phyloP scores from a whole-genome alignment of 92 coral and sea anemone genomes.

The Plumapathes pennacea region DNA sequence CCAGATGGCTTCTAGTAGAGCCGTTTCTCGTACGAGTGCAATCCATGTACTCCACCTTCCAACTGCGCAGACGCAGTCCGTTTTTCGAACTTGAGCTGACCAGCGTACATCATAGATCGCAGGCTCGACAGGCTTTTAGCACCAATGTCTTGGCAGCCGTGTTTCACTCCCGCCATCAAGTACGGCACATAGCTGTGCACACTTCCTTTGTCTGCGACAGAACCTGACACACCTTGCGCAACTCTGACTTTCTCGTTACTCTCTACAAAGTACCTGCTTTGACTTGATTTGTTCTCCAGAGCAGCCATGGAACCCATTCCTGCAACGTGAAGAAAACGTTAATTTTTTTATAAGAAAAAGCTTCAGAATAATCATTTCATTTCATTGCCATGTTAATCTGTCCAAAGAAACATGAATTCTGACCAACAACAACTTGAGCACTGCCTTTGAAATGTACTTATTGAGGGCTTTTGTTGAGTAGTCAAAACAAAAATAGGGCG shows the following conservation, averaged over 20 bases:
- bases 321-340: conserved; percentile 2
- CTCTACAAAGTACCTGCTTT: conserved; percentile 89
- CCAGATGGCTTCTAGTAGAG: no score
- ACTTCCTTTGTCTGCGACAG: conserved; percentile 93
- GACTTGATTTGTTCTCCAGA: conserved; percentile 84
- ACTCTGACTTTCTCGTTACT: conserved; percentile 75
- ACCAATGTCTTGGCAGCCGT: conserved; percentile 99
- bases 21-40: conserved; percentile 92
- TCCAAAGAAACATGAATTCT: background rate
- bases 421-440: no score
- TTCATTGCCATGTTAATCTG: background rate
- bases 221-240: conserved; percentile 97
- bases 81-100: conserved; percentile 87
- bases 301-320: conserved; percentile 99
- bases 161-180: conserved; percentile 79
- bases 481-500: no score
- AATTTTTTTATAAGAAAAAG: no score
- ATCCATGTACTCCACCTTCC: conserved; percentile 92
- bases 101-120: conserved; percentile 95
- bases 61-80: conserved; percentile 72
- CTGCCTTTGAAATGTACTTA: no score
- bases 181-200: conserved; percentile 86
- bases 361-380: no score
- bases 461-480: no score
- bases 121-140: conserved; percentile 66